phyloP scores from a whole-genome alignment of 2,888 invertebrate genomes.

The Sarcophaga carnaria region DNA sequence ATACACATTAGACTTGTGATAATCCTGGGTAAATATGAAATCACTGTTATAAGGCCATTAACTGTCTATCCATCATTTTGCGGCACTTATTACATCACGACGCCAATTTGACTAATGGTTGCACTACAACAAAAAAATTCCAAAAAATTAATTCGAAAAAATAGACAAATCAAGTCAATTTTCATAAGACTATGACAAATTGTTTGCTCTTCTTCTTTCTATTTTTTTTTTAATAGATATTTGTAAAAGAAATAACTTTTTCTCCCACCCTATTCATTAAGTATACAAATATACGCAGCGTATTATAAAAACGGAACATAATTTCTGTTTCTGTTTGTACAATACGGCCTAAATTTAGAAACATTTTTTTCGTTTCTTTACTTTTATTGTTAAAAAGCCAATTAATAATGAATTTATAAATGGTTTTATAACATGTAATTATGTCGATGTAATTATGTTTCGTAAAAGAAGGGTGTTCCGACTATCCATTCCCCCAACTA shows the following conservation, averaged over 20 bases:
- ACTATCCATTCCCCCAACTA: too few species aligned
- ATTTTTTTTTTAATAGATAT: background rate
- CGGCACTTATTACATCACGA: background rate
- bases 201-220: background rate
- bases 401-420: background rate
- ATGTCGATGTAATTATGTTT: too few species aligned
- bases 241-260: background rate
- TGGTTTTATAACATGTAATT: background rate
- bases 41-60: background rate
- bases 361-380: background rate
- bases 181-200: background rate
- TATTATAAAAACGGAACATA: background rate
- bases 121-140: background rate
- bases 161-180: background rate
- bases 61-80: background rate
- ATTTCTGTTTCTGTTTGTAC: background rate
- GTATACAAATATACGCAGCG: background rate
- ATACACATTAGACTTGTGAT: too few species aligned
- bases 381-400: background rate
- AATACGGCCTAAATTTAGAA: background rate
- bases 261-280: background rate
- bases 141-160: too few species aligned
- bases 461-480: too few species aligned
- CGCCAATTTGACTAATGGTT: constrained; percentile 2
- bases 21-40: background rate